Evolutionary conservation across 2,888 invertebrate species (phyloP).

Genomic region (Hyposoter dolosus): DNA sequence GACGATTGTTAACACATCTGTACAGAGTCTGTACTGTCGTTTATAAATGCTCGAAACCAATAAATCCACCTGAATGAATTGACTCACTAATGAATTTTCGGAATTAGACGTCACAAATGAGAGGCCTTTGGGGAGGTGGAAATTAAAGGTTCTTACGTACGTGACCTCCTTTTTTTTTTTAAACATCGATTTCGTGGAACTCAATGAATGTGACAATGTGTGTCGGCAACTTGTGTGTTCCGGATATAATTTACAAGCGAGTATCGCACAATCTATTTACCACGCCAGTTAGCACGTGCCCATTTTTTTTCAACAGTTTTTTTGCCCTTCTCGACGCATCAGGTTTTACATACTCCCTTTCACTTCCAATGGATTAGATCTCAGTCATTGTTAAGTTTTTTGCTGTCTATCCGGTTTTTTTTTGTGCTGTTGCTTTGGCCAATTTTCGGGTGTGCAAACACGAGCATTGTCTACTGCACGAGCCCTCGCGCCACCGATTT

Average conservation of each 20-base stretch:
- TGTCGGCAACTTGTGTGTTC: constrained; percentile 39
- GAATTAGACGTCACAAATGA: constrained; percentile 64
- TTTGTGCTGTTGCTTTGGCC: constrained; percentile 76
- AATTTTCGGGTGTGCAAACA: constrained; percentile 83
- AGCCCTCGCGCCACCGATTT: constrained; percentile 75
- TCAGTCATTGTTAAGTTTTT: constrained; percentile 64
- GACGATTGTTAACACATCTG: constrained; percentile 31
- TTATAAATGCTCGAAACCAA: constrained; percentile 23
- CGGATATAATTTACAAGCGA: constrained; percentile 64
- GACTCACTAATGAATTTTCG: constrained; percentile 60
- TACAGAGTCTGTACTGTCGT: not conserved
- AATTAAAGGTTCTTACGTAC: constrained; percentile 16
- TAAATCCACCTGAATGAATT: constrained; percentile 46
- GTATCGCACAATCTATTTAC: constrained; percentile 53
- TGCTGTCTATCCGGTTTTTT: constrained; percentile 48
- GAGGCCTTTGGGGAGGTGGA: not conserved
- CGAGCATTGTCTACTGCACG: constrained; percentile 79
- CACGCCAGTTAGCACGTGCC: constrained; percentile 64
- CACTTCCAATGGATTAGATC: constrained; percentile 65
- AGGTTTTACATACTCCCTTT: constrained; percentile 50
- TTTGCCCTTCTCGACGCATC: constrained; percentile 46
- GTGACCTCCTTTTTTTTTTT: constrained; percentile 61
- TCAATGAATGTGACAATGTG: constrained; percentile 18
- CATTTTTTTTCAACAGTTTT: constrained; percentile 44
- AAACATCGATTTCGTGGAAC: constrained; percentile 51